These are phyloP conservation scores for Psittacula echo DNA, from an alignment of 2,797 vertebrate species.

Conservation along the genomic window DNA sequence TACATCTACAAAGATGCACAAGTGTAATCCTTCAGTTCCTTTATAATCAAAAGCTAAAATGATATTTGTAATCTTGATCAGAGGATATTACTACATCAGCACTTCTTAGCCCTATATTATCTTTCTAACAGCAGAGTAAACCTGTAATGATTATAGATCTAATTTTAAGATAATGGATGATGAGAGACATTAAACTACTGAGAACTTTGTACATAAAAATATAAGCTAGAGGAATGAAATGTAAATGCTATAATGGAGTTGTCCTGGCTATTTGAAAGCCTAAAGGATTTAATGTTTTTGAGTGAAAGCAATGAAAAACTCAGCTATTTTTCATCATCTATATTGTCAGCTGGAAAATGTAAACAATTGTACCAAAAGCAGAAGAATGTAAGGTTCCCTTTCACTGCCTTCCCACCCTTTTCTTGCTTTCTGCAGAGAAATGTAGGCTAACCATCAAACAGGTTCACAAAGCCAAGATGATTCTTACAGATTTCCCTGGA, in stretches of 20 bases:
- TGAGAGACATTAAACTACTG: not conserved
- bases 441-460: not conserved
- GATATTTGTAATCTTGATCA: not conserved
- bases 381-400: not conserved
- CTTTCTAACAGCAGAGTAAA: not conserved
- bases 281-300: not conserved
- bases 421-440: not conserved
- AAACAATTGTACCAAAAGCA: not conserved
- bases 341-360: not conserved
- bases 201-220: not conserved
- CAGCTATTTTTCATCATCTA: not conserved
- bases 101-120: not conserved
- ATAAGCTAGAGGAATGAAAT: not conserved
- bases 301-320: not conserved
- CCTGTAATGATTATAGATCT: not conserved
- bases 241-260: not conserved
- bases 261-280: not conserved
- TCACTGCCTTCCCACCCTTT: not conserved
- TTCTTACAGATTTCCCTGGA: not conserved
- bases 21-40: not conserved
- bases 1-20: not conserved
- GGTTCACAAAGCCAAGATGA: not conserved
- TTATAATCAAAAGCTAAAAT: not conserved
- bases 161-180: not conserved
- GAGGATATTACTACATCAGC: not conserved